phyloP scores from a whole-genome alignment of 2,888 invertebrate species.

The Lamellibrachia columna region DNA sequence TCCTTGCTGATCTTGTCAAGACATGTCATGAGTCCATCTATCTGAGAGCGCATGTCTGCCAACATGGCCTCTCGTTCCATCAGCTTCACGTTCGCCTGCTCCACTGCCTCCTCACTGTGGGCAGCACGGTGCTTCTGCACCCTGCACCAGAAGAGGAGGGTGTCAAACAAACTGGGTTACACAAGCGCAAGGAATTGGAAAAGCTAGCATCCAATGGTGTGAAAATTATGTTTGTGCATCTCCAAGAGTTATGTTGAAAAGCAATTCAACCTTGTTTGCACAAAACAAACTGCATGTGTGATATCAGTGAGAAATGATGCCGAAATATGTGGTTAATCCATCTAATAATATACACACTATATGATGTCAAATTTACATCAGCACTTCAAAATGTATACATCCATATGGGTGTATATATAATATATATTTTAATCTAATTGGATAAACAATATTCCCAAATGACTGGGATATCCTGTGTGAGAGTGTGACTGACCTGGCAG shows the following conservation, averaged over 20 bases:
- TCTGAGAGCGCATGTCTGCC: constrained; percentile 52
- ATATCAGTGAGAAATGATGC: not conserved
- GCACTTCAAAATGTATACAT: no score
- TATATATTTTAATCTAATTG: no score
- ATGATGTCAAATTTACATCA: no score
- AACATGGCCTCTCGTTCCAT: constrained; percentile 55
- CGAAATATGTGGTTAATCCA: no score
- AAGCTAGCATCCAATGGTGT: no score
- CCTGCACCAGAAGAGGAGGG: constrained; percentile 42
- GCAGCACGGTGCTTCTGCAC: constrained; percentile 62
- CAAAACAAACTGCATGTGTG: no score
- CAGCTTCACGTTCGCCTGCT: constrained; percentile 51
- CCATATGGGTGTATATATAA: no score
- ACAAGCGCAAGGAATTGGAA: no score
- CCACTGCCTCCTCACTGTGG: constrained; percentile 57
- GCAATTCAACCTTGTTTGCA: no score
- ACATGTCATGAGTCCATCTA: constrained; percentile 48
- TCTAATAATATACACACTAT: no score
- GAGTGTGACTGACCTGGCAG: constrained; percentile 54
- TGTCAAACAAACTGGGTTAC: not conserved
- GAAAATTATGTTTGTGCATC: no score
- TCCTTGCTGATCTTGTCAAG: constrained; percentile 55
- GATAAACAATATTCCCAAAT: not conserved
- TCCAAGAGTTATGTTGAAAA: no score
- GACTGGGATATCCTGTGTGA: not conserved